A percentile compares a stretch with the other conserved stretches of the same genome.
phyloP scores from a whole-genome alignment of 37 sponge, comb jelly and placozoan species.

The Spongilla lacustris region DNA sequence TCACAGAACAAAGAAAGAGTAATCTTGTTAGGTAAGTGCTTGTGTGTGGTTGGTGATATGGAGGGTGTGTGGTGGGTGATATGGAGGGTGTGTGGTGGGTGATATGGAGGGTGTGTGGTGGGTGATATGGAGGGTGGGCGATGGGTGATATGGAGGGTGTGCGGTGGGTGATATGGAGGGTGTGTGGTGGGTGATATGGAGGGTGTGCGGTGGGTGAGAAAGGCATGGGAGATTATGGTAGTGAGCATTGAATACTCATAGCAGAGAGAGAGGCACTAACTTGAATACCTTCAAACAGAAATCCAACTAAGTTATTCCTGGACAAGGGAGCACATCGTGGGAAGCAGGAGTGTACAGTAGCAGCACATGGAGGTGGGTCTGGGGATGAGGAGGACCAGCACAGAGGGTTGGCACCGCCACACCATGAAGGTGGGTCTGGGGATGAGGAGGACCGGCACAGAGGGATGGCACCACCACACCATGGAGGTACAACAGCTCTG shows the following conservation, averaged over 20 bases:
- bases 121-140: not conserved
- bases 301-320: not conserved
- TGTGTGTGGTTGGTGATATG: slow-evolving; percentile 2
- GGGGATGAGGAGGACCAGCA: not conserved
- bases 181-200: not conserved
- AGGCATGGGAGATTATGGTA: no score
- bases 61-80: not conserved
- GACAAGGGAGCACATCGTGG: not conserved
- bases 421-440: no score
- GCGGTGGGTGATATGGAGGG: not conserved
- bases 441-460: not conserved
- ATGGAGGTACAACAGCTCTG: no score
- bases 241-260: no score
- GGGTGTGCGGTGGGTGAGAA: not conserved
- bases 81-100: no score
- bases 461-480: no score
- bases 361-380: no score
- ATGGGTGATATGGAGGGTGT: not conserved
- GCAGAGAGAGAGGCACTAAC: no score
- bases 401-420: not conserved
- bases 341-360: not conserved
- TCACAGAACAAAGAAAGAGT: not conserved
- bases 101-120: no score
- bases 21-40: not conserved
- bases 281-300: not conserved